These are phyloP conservation scores for Tetragonula carbonaria DNA, from an alignment of 2,888 invertebrate genomes.

Conservation along the genomic window DNA sequence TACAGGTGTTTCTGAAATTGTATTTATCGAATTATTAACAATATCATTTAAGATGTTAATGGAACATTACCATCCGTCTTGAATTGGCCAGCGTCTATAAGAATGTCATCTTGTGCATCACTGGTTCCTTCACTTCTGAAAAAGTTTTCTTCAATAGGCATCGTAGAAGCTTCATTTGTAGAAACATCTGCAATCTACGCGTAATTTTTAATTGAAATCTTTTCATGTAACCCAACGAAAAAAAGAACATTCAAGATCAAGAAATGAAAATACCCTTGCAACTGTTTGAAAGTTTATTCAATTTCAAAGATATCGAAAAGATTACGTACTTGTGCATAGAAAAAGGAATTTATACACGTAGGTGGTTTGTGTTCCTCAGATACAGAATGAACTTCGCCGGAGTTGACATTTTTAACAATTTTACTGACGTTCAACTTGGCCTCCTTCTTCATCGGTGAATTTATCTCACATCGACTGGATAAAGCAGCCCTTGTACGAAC, in stretches of 20 bases:
- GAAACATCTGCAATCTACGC: constrained; percentile 35
- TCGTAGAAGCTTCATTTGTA: constrained; percentile 33
- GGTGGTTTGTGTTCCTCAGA: constrained; percentile 39
- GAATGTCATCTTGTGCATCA: constrained; percentile 48
- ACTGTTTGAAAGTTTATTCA: neutral
- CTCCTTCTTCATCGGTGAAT: constrained; percentile 46
- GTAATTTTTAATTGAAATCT: neutral
- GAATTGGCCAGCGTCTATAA: constrained; percentile 68
- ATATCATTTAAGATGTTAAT: neutral
- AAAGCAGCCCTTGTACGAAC: constrained; percentile 25
- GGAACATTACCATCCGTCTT: constrained; percentile 71
- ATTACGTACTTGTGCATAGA: constrained; percentile 45
- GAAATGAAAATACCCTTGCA: neutral
- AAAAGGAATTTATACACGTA: constrained; percentile 32
- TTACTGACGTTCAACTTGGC: constrained; percentile 37
- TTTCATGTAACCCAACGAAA: neutral
- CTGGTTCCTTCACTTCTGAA: constrained; percentile 34
- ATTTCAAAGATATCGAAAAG: neutral
- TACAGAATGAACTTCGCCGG: neutral
- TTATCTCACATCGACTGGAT: constrained; percentile 19
- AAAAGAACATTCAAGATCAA: neutral
- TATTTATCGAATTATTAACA: neutral
- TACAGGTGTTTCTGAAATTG: constrained; percentile 63
- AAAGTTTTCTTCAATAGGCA: constrained; percentile 24
- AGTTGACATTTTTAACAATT: neutral